A percentile compares a stretch with the other conserved stretches of the same genome.
phyloP scores from a whole-genome alignment of 1,140 invertebrate genomes.

The Dinoponera quadriceps region DNA sequence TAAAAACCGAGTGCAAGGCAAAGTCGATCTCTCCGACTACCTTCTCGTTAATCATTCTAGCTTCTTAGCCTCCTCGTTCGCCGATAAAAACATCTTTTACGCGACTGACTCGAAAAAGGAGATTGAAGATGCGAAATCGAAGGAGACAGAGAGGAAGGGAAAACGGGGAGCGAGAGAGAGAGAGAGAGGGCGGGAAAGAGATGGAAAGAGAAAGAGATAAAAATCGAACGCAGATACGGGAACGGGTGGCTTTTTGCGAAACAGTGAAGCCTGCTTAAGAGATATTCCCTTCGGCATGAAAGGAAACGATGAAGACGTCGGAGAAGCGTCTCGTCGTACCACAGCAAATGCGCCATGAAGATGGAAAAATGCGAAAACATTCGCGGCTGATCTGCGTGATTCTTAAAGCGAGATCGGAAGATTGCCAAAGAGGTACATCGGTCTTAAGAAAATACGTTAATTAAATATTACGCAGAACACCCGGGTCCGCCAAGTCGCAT shows the following conservation, averaged over 20 bases:
- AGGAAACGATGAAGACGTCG: constrained; percentile 31
- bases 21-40: constrained; percentile 56
- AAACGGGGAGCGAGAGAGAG: not conserved
- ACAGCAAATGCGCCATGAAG: constrained; percentile 2
- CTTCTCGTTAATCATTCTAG: constrained; percentile 68
- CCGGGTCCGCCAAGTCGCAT: not conserved
- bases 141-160: not conserved
- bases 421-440: not conserved
- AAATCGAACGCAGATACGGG: constrained; percentile 23
- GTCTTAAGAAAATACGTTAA: not conserved
- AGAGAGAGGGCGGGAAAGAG: not conserved
- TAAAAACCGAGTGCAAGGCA: constrained; percentile 50
- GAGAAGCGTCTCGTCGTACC: constrained; percentile 12
- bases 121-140: constrained; percentile 47
- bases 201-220: not conserved
- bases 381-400: no score
- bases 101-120: constrained; percentile 49
- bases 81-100: constrained; percentile 60
- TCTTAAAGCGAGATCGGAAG: not conserved
- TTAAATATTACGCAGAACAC: constrained; percentile 5
- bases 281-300: constrained; percentile 17
- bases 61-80: constrained; percentile 59
- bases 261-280: constrained; percentile 33
- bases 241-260: constrained; percentile 32
- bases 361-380: constrained; percentile 10